Percentiles rank a stretch among this genome's conserved stretches.
Conservation (phyloP, 2,113 vertebrate genomes). For the Castor canadensis region DNA sequence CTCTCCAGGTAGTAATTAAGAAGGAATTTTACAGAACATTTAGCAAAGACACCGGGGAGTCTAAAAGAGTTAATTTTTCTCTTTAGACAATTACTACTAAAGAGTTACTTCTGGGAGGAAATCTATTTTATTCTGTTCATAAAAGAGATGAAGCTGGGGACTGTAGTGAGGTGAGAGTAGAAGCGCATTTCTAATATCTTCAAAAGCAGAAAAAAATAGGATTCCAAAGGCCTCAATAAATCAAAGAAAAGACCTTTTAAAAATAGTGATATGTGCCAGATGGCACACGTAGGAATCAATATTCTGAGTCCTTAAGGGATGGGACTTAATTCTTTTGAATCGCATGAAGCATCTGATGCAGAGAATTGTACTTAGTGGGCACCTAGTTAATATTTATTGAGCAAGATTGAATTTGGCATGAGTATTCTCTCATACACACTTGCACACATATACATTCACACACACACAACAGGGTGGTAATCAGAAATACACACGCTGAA, state of each 20-base stretch:
- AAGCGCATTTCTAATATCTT: not conserved
- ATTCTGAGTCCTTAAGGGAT: slow-evolving; percentile 36
- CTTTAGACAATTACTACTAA: slow-evolving; percentile 20
- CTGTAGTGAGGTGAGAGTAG: not conserved
- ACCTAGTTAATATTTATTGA: slow-evolving; percentile 56
- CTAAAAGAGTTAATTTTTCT: slow-evolving; percentile 55
- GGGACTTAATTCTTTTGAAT: slow-evolving; percentile 27
- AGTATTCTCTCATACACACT: not conserved
- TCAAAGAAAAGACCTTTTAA: slow-evolving; percentile 54
- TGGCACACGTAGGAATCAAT: slow-evolving; percentile 55
- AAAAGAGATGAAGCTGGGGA: not conserved
- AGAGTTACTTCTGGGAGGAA: slow-evolving; percentile 45
- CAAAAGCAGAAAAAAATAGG: slow-evolving; percentile 44
- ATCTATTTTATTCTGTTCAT: not conserved
- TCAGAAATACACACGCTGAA: not conserved
- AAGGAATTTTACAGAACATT: slow-evolving; percentile 16
- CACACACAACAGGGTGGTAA: not conserved
- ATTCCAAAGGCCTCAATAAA: slow-evolving; percentile 55
- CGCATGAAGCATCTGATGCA: slow-evolving; percentile 34
- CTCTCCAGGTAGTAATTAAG: slow-evolving; percentile 45
- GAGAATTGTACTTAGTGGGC: slow-evolving; percentile 20
- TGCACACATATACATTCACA: not conserved
- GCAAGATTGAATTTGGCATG: not conserved
- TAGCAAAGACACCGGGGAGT: not conserved
- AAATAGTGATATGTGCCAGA: slow-evolving; percentile 51